A percentile compares a stretch with the other conserved stretches of the same genome.
These are phyloP conservation scores for Neoaliturus tenellus DNA, from an alignment of 2,888 invertebrate species.

Conservation along the genomic window DNA sequence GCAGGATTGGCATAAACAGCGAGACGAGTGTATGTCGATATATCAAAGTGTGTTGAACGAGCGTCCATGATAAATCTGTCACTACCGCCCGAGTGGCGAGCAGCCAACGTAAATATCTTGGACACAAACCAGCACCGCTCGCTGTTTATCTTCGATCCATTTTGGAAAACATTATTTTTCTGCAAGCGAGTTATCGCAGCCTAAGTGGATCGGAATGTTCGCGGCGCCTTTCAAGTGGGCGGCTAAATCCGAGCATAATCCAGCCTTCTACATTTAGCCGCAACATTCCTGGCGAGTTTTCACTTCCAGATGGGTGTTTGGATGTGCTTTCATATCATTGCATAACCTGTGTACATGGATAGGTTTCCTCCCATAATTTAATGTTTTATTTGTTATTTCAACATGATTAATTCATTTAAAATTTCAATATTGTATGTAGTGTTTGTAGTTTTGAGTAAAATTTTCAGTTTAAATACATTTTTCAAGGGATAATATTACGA, in stretches of 20 bases:
- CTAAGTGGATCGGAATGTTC: slow-evolving; percentile 6
- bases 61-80: slow-evolving; percentile 32
- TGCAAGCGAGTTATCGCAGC: neutral
- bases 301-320: neutral
- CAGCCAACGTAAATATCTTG: slow-evolving; percentile 37
- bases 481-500: too few relatives aligned
- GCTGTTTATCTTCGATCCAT: slow-evolving; percentile 34
- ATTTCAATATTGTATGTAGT: too few relatives aligned
- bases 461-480: too few relatives aligned
- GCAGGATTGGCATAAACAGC: slow-evolving; percentile 30
- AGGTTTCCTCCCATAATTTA: too few relatives aligned
- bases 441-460: too few relatives aligned
- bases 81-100: slow-evolving; percentile 8
- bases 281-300: slow-evolving; percentile 5
- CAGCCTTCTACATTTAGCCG: slow-evolving; percentile 7
- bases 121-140: slow-evolving; percentile 24
- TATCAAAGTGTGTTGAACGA: slow-evolving; percentile 24
- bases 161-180: slow-evolving; percentile 33
- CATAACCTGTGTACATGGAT: too few relatives aligned
- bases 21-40: slow-evolving; percentile 7
- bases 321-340: too few relatives aligned
- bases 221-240: neutral
- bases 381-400: too few relatives aligned
- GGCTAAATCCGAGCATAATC: neutral
- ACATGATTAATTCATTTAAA: too few relatives aligned